Percentiles rank a stretch among this genome's conserved stretches.
These are phyloP conservation scores for Pegoplata infirma DNA, from an alignment of 2,888 invertebrate species.

Conservation along the genomic window DNA sequence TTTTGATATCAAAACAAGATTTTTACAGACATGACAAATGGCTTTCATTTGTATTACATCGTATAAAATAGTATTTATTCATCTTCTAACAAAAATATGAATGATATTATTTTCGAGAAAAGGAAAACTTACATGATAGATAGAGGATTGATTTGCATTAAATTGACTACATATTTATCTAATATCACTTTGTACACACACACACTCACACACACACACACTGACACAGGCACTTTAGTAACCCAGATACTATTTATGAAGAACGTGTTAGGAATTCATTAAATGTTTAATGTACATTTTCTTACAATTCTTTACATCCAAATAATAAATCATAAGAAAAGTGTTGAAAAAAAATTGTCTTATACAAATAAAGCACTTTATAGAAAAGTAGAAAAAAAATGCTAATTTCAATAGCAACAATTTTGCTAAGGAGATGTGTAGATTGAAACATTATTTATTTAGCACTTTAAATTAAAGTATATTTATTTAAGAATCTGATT, in stretches of 20 bases:
- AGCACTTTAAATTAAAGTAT: too few species aligned
- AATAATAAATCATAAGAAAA: neutral
- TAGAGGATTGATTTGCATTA: constrained; percentile 20
- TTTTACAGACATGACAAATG: constrained; percentile 19
- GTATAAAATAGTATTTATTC: constrained; percentile 14
- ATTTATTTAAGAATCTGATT: too few species aligned
- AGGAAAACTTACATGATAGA: neutral
- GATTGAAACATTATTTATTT: too few species aligned
- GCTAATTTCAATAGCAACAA: too few species aligned
- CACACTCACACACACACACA: neutral
- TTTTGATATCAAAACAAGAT: neutral
- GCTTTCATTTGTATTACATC: constrained; percentile 14
- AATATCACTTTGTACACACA: neutral
- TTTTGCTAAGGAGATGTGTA: too few species aligned
- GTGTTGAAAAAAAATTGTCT: neutral
- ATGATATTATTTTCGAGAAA: neutral
- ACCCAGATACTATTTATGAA: constrained; percentile 9
- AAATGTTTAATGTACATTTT: neutral
- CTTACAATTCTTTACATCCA: neutral
- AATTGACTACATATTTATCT: constrained; percentile 2
- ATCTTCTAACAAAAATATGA: constrained; percentile 2
- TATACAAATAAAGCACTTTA: too few species aligned
- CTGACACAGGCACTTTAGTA: too few species aligned
- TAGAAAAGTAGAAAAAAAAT: too few species aligned
- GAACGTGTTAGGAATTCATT: constrained; percentile 10